Conservation (phyloP, 2,113 vertebrate species). For the Sinocyclocheilus maitianheensis region DNA sequence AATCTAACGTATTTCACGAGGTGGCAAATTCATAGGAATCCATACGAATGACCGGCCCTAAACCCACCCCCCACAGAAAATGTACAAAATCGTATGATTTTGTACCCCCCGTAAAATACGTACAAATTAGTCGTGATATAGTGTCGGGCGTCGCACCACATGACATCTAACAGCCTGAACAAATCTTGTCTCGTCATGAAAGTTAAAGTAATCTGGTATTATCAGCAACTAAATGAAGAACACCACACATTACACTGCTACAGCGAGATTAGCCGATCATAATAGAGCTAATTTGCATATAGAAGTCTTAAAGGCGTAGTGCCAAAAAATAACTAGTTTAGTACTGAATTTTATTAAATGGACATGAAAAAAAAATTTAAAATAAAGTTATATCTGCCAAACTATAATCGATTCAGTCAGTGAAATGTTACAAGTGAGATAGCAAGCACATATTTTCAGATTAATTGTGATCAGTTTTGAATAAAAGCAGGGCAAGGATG, state of each 20-base stretch:
- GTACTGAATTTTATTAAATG: not conserved
- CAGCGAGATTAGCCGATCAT: not conserved
- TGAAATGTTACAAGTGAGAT: not conserved
- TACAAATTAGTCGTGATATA: too few relatives aligned
- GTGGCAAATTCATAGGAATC: too few relatives aligned
- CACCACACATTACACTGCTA: not conserved
- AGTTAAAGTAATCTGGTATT: not conserved
- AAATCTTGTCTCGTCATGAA: not conserved
- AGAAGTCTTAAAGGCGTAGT: not conserved
- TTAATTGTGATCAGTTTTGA: not conserved
- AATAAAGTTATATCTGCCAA: not conserved
- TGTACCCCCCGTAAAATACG: too few relatives aligned
- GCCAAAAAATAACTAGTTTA: not conserved
- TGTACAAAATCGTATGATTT: too few relatives aligned
- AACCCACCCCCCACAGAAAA: too few relatives aligned
- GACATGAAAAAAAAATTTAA: not conserved
- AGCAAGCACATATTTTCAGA: not conserved
- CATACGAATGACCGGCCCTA: too few relatives aligned
- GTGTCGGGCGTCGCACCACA: too few relatives aligned
- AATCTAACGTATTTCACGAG: too few relatives aligned
- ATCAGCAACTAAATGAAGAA: not conserved
- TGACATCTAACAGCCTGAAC: too few relatives aligned
- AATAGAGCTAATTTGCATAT: not conserved
- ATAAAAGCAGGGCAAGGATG: not conserved
- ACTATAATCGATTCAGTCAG: not conserved